Evolutionary conservation across 2,113 vertebrate genomes (phyloP).

Genomic region (Tyrannus savana): DNA sequence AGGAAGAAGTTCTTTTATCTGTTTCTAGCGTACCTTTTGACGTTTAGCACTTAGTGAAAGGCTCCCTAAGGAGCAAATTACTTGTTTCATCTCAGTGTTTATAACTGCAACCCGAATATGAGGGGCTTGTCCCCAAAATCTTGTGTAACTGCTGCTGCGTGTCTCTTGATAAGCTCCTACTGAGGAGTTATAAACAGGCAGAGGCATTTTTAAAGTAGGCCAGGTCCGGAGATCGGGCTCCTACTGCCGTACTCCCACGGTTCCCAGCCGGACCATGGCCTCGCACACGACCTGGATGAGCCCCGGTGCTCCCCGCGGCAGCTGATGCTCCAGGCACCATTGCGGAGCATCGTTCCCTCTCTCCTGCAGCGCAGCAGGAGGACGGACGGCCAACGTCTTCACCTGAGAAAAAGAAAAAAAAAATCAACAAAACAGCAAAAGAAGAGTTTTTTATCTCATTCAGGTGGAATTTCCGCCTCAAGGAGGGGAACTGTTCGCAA

Average conservation of each 20-base stretch:
- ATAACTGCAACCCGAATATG: background rate
- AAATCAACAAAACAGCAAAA: no score
- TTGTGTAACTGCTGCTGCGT: background rate
- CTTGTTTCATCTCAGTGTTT: background rate
- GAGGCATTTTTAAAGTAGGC: background rate
- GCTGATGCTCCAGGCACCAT: background rate
- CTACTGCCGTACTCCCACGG: rapidly evolving
- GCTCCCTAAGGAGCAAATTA: background rate
- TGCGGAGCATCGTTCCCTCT: background rate
- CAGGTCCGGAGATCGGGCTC: background rate
- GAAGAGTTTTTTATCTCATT: background rate
- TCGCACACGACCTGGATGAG: background rate
- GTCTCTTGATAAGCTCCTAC: background rate
- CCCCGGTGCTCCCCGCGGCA: background rate
- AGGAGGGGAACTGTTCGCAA: background rate
- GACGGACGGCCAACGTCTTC: background rate
- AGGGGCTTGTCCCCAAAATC: background rate
- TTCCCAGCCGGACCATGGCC: background rate
- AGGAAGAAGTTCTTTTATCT: background rate
- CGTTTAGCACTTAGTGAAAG: background rate
- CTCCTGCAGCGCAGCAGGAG: background rate
- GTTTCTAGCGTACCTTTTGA: background rate
- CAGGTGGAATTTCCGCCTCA: background rate
- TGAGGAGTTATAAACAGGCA: background rate
- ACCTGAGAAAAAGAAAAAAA: background rate